Evolutionary conservation across 1,140 invertebrate species (phyloP), one percentile per base, ranked within the genome.

Genomic region (Luehdorfia chinensis): DNA sequence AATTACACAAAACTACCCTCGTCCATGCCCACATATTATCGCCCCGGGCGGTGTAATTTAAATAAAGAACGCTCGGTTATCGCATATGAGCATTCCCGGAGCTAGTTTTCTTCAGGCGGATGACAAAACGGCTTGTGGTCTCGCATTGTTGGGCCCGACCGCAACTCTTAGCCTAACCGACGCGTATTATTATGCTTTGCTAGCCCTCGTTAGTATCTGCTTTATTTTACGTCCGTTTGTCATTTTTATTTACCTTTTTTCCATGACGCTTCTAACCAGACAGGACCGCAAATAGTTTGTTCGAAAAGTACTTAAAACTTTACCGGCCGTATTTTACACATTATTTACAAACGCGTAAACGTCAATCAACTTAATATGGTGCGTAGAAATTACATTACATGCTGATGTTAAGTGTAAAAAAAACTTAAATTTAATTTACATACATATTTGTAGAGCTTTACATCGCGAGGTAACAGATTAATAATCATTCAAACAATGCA

Each of bases 131-230:
- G 36, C 36, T 43, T 63, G 64, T 49, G 56, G 64, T 57, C 13
- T 16, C 23, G 16, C 6, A 12, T 16, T 37, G 45, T 39, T 47
- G 47, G 36, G 34, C n/a, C 36, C 55, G 36, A 69, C 67, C 62
- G 48, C 74, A 68, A 37, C 45, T 46, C 49, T 50, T 7, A 7
- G 23, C 23, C 7, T 21, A 21, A 43, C 50, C 36, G 46, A 28
- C 49, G 41, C 46, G 37, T 53, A n/a, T n/a, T n/a, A n/a, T n/a
- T n/a, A n/a, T 54, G 57, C 48, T 43, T 55, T 45, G 47, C 54
- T 65, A 61, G 60, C 33, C 57, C 71, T 77, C 50, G 64, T 77
- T 75, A 77, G 59, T 55, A 47, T 56, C 50, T 63, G 56, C 61
- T 72, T 72, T 75, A 75, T 66, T 68, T 49, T 54, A 36, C 23